Percentiles rank a stretch among this genome's conserved stretches.
Conservation (phyloP, 1,140 invertebrate genomes). For the Musca domestica region DNA sequence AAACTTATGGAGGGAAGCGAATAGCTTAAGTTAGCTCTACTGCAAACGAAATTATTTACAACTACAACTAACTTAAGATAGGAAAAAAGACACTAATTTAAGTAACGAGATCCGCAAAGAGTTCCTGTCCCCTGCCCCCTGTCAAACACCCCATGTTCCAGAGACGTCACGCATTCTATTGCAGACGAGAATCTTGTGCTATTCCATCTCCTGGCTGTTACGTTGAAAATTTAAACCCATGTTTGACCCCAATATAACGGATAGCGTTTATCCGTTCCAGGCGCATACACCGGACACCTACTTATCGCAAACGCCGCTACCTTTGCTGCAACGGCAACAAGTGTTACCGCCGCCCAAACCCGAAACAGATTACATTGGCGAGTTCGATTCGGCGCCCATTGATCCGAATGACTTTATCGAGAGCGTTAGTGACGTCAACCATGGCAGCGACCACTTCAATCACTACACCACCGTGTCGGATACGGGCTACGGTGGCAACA, state of each 20-base stretch:
- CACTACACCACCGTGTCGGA: background rate
- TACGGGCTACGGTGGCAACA: background rate
- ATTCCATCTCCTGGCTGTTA: too few species aligned
- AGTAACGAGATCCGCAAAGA: too few species aligned
- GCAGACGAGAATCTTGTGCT: too few species aligned
- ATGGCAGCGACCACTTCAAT: background rate
- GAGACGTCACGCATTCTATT: too few species aligned
- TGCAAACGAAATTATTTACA: too few species aligned
- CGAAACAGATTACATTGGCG: slow-evolving; percentile 7
- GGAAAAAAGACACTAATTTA: too few species aligned
- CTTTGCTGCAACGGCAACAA: slow-evolving; percentile 12
- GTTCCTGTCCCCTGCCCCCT: too few species aligned
- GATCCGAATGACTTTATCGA: slow-evolving; percentile 24
- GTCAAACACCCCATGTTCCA: too few species aligned
- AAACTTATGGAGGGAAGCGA: too few species aligned
- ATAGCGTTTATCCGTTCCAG: background rate
- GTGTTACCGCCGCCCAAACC: slow-evolving; percentile 1
- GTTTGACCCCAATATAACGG: slow-evolving; percentile 12
- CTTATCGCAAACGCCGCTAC: background rate
- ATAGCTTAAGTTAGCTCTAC: too few species aligned
- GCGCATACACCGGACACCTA: background rate
- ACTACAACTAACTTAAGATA: too few species aligned
- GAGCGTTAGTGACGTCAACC: slow-evolving; percentile 1
- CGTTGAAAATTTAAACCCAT: background rate
- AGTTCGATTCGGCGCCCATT: slow-evolving; percentile 25